phyloP scores from a whole-genome alignment of 2,113 vertebrate genomes.

The Prunella fulvescens region DNA sequence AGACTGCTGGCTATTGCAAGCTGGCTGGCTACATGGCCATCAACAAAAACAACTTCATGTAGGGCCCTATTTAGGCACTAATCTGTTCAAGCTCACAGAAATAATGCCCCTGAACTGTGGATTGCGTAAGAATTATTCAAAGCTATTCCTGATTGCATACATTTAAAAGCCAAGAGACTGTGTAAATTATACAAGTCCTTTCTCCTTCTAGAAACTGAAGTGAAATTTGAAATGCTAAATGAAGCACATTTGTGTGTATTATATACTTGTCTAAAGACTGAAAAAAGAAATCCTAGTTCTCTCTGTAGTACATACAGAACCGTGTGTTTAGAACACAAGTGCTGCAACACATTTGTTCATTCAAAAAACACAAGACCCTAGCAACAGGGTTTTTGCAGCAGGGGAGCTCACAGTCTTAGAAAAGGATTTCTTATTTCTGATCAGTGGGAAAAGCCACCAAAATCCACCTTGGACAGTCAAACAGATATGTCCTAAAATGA shows the following conservation, averaged over 20 bases:
- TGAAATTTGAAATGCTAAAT: not conserved
- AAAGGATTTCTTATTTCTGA: not conserved
- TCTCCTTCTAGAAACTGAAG: not conserved
- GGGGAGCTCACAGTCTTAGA: not conserved
- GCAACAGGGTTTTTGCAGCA: not conserved
- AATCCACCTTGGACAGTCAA: not conserved
- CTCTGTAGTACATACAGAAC: not conserved
- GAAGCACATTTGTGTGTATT: not conserved
- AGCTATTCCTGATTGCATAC: not conserved
- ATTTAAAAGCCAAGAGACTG: not conserved
- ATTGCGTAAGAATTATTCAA: not conserved
- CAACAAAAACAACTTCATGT: not conserved
- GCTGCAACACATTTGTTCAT: not conserved
- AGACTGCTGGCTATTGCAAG: not conserved
- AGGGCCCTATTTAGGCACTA: not conserved
- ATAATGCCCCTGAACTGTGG: not conserved
- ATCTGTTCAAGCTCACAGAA: not conserved
- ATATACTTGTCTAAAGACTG: not conserved
- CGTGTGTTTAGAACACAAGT: fast-evolving
- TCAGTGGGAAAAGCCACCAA: not conserved
- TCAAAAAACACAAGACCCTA: not conserved
- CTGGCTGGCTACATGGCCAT: not conserved
- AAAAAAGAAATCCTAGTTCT: not conserved
- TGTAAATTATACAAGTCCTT: not conserved
- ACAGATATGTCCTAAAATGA: not conserved